Evolutionary conservation across 1,140 invertebrate species (phyloP).

Genomic region (Heterodera carotae): DNA sequence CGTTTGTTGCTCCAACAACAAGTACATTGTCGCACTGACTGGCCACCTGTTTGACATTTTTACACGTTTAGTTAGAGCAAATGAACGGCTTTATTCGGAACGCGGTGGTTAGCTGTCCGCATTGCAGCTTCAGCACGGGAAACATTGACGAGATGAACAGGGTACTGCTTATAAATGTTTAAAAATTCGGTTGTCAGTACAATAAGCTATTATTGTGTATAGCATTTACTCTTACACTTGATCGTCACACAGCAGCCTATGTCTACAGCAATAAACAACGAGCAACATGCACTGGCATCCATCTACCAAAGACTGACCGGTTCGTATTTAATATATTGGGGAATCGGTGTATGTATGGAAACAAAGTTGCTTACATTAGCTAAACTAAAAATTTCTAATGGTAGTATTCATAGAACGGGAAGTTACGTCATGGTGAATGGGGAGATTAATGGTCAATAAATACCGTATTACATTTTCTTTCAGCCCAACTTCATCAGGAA

Average conservation of each 20-base stretch:
- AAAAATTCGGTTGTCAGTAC: too few species aligned
- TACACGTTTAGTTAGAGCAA: conserved; percentile 44
- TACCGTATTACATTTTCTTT: neutral
- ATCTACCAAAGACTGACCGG: conserved; percentile 25
- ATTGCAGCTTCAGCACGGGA: conserved; percentile 14
- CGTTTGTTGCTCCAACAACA: conserved; percentile 25
- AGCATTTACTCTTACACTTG: conserved; percentile 36
- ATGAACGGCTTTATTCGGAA: conserved; percentile 44
- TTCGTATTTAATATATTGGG: conserved; percentile 2
- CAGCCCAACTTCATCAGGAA: conserved; percentile 27
- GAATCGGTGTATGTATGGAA: too few species aligned
- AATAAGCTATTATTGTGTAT: too few species aligned
- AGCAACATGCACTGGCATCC: conserved; percentile 26
- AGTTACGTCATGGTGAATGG: too few species aligned
- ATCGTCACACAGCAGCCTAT: conserved; percentile 32
- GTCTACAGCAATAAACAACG: conserved; percentile 32
- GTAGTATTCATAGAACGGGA: too few species aligned
- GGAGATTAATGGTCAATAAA: neutral
- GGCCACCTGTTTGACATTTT: neutral
- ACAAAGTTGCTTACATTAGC: too few species aligned
- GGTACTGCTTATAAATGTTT: neutral
- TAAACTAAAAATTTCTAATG: too few species aligned
- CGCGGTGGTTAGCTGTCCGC: conserved; percentile 51
- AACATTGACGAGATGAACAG: conserved; percentile 30
- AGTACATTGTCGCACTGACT: neutral